Conservation (phyloP, 2,797 vertebrate species). For the Eulemur mongoz region DNA sequence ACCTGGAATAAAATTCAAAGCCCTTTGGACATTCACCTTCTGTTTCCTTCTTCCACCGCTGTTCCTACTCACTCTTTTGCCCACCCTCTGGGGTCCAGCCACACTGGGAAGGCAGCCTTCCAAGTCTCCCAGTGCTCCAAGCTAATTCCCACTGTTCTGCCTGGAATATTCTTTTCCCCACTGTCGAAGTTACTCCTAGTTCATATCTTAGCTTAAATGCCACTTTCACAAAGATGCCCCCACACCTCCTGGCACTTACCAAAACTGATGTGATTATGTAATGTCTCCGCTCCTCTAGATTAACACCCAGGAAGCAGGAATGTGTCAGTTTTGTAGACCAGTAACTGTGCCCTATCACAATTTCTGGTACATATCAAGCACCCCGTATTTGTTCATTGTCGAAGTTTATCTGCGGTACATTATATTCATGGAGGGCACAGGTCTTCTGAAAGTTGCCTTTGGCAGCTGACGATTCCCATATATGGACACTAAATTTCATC, state of each 20-base stretch:
- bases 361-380: background rate
- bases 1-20: background rate
- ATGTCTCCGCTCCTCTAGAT: background rate
- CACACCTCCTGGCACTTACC: background rate
- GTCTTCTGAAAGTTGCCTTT: background rate
- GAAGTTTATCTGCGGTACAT: background rate
- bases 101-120: rapidly evolving
- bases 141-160: background rate
- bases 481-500: background rate
- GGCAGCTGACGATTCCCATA: background rate
- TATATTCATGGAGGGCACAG: background rate
- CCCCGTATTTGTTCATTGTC: background rate
- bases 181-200: background rate
- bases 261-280: background rate
- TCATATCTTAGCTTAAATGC: background rate
- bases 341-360: background rate
- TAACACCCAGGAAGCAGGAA: background rate
- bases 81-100: background rate
- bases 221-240: background rate
- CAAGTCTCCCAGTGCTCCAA: background rate
- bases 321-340: background rate
- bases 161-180: background rate
- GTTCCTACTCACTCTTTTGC: rapidly evolving
- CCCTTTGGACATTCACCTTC: background rate
- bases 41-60: background rate